Conservation (phyloP, 2,888 invertebrate species). For the Parnassius mnemosyne region DNA sequence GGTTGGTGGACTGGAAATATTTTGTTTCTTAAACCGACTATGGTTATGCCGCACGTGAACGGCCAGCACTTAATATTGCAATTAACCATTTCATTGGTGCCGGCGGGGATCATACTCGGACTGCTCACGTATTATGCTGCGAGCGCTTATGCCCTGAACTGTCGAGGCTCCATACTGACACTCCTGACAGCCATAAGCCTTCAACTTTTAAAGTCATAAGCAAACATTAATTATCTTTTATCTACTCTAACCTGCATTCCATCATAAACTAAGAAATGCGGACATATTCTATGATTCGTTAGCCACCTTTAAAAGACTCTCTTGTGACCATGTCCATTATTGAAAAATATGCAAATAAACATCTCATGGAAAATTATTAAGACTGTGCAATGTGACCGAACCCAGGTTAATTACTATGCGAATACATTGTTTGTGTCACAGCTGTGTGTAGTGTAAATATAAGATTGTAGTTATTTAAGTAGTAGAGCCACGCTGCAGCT, state of each 20-base stretch:
- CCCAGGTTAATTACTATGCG: slow-evolving; percentile 36
- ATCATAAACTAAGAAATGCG: slow-evolving; percentile 1
- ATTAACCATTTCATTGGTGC: too few relatives aligned
- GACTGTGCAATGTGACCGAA: slow-evolving; percentile 28
- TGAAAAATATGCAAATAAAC: slow-evolving; percentile 27
- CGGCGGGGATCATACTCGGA: too few relatives aligned
- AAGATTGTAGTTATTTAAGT: slow-evolving; percentile 35
- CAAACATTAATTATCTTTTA: too few relatives aligned
- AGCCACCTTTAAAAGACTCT: slow-evolving; percentile 19
- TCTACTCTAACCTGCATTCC: slow-evolving; percentile 14
- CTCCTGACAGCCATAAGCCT: too few relatives aligned
- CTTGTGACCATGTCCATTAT: slow-evolving; percentile 14
- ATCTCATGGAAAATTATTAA: slow-evolving; percentile 32
- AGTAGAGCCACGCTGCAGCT: not conserved
- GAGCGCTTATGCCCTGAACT: too few relatives aligned
- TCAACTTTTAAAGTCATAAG: too few relatives aligned
- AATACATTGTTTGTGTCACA: slow-evolving; percentile 32
- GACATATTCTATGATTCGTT: slow-evolving; percentile 17
- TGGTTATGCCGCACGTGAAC: too few relatives aligned
- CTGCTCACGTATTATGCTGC: too few relatives aligned
- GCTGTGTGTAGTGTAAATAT: slow-evolving; percentile 31
- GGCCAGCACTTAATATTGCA: too few relatives aligned
- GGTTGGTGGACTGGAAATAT: too few relatives aligned
- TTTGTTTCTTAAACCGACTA: too few relatives aligned
- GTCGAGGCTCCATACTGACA: too few relatives aligned